A percentile compares a stretch with the other conserved stretches of the same genome.
phyloP scores from a whole-genome alignment of 2,113 vertebrate species.

The Cyanoderma ruficeps region DNA sequence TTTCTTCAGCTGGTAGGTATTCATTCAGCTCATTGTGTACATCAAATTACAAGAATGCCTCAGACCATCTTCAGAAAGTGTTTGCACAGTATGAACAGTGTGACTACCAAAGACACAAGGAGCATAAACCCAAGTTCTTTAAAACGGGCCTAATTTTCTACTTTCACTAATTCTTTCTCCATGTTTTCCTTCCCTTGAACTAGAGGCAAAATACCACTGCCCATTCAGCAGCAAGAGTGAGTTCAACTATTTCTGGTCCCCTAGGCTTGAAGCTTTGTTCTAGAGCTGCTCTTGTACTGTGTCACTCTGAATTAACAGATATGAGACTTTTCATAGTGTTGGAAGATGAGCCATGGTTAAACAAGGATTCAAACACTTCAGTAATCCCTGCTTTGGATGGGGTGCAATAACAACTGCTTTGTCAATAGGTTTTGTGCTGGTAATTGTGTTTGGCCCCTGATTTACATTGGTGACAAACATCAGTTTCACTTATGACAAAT shows the following conservation, averaged over 20 bases:
- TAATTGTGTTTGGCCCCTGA: background rate
- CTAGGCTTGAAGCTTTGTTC: background rate
- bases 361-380: background rate
- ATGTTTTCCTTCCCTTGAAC: background rate
- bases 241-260: background rate
- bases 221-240: background rate
- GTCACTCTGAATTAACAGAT: background rate
- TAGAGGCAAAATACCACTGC: background rate
- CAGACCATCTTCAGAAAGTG: background rate
- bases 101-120: background rate
- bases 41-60: conserved; percentile 1
- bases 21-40: background rate
- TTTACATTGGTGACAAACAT: background rate
- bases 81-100: background rate
- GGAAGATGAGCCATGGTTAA: background rate
- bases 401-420: background rate
- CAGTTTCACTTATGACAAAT: background rate
- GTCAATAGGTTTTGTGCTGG: background rate
- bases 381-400: background rate
- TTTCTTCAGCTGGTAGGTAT: conserved; percentile 20
- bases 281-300: background rate
- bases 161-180: background rate
- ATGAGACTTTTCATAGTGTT: background rate
- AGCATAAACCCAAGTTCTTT: background rate
- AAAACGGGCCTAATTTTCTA: background rate